Evolutionary conservation across 2,797 vertebrate species (phyloP).

Genomic region (Fratercula arctica): DNA sequence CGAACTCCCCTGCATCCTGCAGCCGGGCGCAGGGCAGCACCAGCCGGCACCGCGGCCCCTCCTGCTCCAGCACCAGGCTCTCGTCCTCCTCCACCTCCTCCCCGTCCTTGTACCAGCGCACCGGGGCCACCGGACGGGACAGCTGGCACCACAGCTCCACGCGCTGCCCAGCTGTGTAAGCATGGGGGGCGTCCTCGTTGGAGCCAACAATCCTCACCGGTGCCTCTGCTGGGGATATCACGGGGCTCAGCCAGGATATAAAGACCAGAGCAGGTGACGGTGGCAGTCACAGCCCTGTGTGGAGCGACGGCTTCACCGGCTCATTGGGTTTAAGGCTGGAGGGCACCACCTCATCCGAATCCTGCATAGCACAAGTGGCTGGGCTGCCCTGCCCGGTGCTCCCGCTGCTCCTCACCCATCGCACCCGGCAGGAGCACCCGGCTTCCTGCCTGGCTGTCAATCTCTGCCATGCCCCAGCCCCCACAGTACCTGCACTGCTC

Average conservation of each 20-base stretch:
- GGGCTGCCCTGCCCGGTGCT: not conserved
- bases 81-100: conserved; percentile 85
- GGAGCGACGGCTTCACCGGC: accelerated
- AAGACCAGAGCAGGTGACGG: not conserved
- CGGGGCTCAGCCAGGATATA: not conserved
- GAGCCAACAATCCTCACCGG: conserved; percentile 86
- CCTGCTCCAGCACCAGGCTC: conserved; percentile 81
- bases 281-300: not conserved
- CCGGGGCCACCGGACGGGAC: conserved; percentile 78
- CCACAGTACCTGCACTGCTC: not conserved
- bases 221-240: conserved; percentile 77
- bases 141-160: conserved; percentile 90
- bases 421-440: not conserved
- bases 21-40: conserved; percentile 81
- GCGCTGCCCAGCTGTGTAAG: conserved; percentile 81
- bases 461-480: accelerated
- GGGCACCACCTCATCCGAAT: not conserved
- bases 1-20: conserved; percentile 89
- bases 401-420: not conserved
- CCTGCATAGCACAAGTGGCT: accelerated
- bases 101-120: conserved; percentile 91
- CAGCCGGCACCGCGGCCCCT: conserved; percentile 82
- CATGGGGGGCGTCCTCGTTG: conserved; percentile 85
- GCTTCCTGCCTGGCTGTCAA: not conserved
- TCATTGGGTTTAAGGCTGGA: not conserved